Evolutionary conservation across 2,888 invertebrate genomes (phyloP).

Genomic region (Sthenelais limicola): DNA sequence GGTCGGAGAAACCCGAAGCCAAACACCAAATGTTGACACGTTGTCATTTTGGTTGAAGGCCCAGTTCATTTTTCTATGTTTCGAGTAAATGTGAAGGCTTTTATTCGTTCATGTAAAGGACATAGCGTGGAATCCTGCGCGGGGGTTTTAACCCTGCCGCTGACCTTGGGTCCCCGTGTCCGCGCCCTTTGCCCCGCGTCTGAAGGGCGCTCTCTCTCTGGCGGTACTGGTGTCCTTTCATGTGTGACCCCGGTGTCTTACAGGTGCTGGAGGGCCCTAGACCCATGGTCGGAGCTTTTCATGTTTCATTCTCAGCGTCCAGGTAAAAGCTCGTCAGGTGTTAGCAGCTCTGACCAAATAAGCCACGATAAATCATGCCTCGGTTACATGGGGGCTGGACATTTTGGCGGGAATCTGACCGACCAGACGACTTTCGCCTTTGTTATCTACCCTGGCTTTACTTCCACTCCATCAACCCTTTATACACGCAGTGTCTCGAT

Average conservation of each 20-base stretch:
- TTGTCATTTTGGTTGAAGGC: conserved; percentile 1
- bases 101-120: conserved; percentile 26
- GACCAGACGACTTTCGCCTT: no score
- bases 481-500: no score
- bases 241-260: neutral
- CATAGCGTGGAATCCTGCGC: neutral
- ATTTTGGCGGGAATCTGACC: no score
- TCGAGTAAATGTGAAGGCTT: conserved; percentile 16
- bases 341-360: conserved; percentile 20
- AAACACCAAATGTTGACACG: conserved; percentile 27
- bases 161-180: conserved; percentile 9
- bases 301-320: conserved; percentile 25
- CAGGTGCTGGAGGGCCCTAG: conserved; percentile 33
- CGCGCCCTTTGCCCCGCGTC: conserved; percentile 31
- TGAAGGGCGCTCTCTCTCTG: neutral
- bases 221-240: conserved; percentile 15
- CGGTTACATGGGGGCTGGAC: conserved; percentile 30
- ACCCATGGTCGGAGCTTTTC: conserved; percentile 1
- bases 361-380: conserved; percentile 32
- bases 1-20: conserved; percentile 14
- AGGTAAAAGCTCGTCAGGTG: conserved; percentile 33
- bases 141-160: conserved; percentile 24
- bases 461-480: no score
- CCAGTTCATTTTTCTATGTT: conserved; percentile 32
- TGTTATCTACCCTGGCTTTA: no score